phyloP scores from a whole-genome alignment of 2,888 invertebrate genomes.

The Sericinus montela region DNA sequence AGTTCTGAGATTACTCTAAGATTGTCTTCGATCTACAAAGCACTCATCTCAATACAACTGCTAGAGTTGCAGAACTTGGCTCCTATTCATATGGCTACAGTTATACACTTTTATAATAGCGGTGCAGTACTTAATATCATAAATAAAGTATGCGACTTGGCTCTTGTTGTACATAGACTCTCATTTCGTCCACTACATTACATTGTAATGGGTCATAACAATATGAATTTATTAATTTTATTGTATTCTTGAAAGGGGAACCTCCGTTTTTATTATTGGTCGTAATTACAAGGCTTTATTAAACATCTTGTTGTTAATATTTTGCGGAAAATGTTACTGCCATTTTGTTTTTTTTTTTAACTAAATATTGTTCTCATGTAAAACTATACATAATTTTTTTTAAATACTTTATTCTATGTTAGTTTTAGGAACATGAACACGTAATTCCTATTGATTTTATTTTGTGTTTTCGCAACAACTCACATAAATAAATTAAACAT shows the following conservation, averaged over 20 bases:
- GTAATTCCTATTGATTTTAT: too few species aligned
- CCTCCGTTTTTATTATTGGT: not conserved
- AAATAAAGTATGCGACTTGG: conserved; percentile 11
- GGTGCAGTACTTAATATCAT: conserved; percentile 8
- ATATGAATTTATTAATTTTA: conserved; percentile 5
- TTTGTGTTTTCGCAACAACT: too few species aligned
- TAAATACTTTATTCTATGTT: too few species aligned
- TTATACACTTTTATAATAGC: not conserved
- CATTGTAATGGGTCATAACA: conserved; percentile 3
- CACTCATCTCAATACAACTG: not conserved
- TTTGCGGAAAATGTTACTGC: too few species aligned
- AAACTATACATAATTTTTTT: too few species aligned
- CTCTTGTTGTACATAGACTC: conserved; percentile 4
- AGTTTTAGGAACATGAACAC: too few species aligned
- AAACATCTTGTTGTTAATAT: too few species aligned
- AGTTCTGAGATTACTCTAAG: conserved; percentile 5
- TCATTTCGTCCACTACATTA: conserved; percentile 7
- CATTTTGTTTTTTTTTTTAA: too few species aligned
- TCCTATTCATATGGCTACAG: not conserved
- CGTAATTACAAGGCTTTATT: too few species aligned
- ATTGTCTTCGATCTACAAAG: conserved; percentile 3
- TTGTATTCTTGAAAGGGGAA: conserved; percentile 5
- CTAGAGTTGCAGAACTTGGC: conserved; percentile 1
- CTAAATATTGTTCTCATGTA: too few species aligned
- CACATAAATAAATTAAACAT: too few species aligned